Evolutionary conservation across 2,113 vertebrate genomes (phyloP), one percentile per base, ranked within the genome.

Genomic region (Oceanodroma tethys): DNA sequence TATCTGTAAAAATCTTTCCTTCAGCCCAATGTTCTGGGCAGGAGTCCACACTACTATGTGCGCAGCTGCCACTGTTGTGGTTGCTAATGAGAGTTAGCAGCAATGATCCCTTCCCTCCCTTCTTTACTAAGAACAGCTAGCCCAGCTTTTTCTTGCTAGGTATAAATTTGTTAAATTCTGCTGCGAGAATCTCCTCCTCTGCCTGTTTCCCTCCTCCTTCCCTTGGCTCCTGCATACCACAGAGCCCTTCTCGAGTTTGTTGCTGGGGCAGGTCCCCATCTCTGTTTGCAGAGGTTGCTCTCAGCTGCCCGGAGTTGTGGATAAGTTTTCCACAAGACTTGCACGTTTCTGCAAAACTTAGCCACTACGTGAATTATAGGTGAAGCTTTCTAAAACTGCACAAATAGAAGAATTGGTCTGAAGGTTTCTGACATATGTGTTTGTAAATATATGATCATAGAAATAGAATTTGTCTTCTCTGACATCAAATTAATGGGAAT

Each of bases 141-240:
- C 38, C n/a, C 40, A 42, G 19, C 13, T 32, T 70, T 22, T 59
- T 59, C 34, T 52, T 65, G 32, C 58, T 59, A 10, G 30, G 32
- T 47, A 32, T 29, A 52, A 47, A 71, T 52, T 36, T 32, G 18
- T 65, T 40, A 20, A 65, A 36, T 59, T 65, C 26, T 75, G 36
- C 36, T 70, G 29, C 0, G 2, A 70, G 34, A 70, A 10, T 65
- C 52, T 55, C 21, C 13, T 40, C 59, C 15, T 16, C 18, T 1
- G 8, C 53, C 40, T 38, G 30, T 47, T 75, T 36, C 25, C 18
- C n/a, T 56, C 20, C 70, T 47, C 32, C 29, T 29, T 22, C 55
- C 14, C 38, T 55, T 0, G 0, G 20, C 53, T 83, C 42, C 71
- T 0, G 1, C 1, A 0, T 29, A 7, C 60, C n/a, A 9, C 29